Evolutionary conservation across 2,113 vertebrate genomes (phyloP).

Genomic region (Gobio gobio): DNA sequence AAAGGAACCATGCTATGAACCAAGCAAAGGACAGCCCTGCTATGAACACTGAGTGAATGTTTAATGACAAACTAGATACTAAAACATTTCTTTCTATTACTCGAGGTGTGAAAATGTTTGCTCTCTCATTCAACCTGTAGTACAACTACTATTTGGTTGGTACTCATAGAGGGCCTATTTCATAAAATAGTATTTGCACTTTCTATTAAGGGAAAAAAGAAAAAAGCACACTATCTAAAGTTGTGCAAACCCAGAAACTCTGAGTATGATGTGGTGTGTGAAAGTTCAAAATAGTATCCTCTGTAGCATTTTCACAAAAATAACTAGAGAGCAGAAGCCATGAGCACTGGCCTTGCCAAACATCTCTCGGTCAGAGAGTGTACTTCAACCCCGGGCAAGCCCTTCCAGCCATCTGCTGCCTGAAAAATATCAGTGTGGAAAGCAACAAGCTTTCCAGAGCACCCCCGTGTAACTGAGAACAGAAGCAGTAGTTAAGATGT

Average conservation of each 20-base stretch:
- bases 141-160: background rate
- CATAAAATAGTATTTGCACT: background rate
- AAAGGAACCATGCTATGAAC: background rate
- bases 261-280: background rate
- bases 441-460: conserved; percentile 4
- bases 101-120: background rate
- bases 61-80: background rate
- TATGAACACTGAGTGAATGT: background rate
- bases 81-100: background rate
- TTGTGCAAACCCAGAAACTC: background rate
- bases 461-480: background rate
- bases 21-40: background rate
- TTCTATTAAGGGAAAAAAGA: background rate
- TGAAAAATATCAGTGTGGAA: conserved; percentile 28
- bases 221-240: background rate
- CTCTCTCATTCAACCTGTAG: background rate
- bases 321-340: conserved; percentile 4
- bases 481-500: conserved; percentile 25
- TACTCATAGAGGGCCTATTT: conserved; percentile 1
- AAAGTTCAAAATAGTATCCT: conserved; percentile 3
- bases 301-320: conserved; percentile 19
- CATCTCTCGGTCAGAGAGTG: conserved; percentile 17
- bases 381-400: conserved; percentile 18
- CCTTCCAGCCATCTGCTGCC: conserved; percentile 19
- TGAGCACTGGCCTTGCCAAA: background rate